phyloP scores from a whole-genome alignment of 2,113 vertebrate species.

The Clarias gariepinus region DNA sequence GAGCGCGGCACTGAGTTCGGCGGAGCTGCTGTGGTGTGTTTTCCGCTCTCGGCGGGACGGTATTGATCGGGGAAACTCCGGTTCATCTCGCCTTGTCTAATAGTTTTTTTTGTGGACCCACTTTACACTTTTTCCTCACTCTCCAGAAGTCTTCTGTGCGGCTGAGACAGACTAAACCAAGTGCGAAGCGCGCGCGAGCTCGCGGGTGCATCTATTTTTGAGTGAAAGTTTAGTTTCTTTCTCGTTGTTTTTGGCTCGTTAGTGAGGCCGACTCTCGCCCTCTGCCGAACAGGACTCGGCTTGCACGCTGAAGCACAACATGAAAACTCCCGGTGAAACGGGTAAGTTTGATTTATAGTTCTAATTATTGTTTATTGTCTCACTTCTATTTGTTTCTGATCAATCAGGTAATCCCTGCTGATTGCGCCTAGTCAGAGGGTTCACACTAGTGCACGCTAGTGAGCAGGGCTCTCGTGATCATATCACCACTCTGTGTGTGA shows the following conservation, averaged over 20 bases:
- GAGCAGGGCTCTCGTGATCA: not conserved
- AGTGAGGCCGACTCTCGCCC: constrained; percentile 26
- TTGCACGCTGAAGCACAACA: constrained; percentile 46
- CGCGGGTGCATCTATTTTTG: not conserved
- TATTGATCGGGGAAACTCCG: constrained; percentile 25
- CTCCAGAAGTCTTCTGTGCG: not conserved
- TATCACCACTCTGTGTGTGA: not conserved
- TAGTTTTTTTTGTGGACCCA: not conserved
- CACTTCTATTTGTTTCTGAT: not conserved
- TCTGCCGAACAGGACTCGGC: constrained; percentile 24
- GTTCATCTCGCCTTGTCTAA: constrained; percentile 31
- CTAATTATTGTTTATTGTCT: rapidly evolving
- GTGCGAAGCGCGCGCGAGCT: not conserved
- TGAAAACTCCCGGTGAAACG: constrained; percentile 74
- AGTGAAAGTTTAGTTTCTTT: constrained; percentile 30
- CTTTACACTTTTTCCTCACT: not conserved
- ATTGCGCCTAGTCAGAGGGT: not conserved
- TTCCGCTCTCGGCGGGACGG: constrained; percentile 11
- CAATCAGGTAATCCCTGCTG: not conserved
- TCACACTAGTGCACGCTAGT: not conserved
- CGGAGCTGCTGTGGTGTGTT: not conserved
- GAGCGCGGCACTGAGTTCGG: not conserved
- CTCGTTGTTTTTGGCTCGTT: constrained; percentile 2
- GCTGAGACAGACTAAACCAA: not conserved
- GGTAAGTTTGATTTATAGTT: constrained; percentile 58